These are phyloP conservation scores for Papilio glaucus DNA, from an alignment of 1,140 invertebrate genomes.

Conservation along the genomic window DNA sequence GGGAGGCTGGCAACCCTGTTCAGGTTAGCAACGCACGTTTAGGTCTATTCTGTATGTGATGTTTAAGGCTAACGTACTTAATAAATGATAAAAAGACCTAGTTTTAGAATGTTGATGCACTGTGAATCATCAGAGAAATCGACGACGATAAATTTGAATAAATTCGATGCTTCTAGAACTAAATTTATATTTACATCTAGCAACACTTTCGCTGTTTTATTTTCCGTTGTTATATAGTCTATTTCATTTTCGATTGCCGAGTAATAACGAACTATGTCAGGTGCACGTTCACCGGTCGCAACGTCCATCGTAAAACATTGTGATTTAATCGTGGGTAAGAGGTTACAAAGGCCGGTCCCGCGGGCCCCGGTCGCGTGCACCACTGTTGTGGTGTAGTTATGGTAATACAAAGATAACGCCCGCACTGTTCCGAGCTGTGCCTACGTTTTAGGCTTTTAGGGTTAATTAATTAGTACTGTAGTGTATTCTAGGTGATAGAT, in stretches of 20 bases:
- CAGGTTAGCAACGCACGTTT: too few species aligned
- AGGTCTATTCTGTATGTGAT: too few species aligned
- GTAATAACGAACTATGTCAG: not conserved
- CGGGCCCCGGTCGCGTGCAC: slow-evolving; percentile 3
- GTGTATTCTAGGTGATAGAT: not conserved
- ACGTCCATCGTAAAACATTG: not conserved
- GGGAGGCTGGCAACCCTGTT: too few species aligned
- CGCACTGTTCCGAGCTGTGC: not conserved
- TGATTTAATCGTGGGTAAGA: slow-evolving; percentile 7
- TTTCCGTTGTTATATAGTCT: not conserved
- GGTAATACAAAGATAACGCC: not conserved
- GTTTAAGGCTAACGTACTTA: too few species aligned
- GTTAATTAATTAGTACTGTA: slow-evolving; percentile 18
- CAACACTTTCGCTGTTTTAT: too few species aligned
- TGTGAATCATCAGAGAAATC: too few species aligned
- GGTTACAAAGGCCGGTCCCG: not conserved
- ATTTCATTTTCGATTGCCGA: not conserved
- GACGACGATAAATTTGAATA: too few species aligned
- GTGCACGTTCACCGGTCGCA: not conserved
- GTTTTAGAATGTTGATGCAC: too few species aligned
- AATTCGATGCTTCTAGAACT: too few species aligned
- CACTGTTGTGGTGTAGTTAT: not conserved
- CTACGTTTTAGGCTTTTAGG: not conserved
- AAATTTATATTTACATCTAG: too few species aligned
- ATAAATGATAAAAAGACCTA: too few species aligned